Evolutionary conservation across 2,888 invertebrate species (phyloP).

Genomic region (Parnassius smintheus): DNA sequence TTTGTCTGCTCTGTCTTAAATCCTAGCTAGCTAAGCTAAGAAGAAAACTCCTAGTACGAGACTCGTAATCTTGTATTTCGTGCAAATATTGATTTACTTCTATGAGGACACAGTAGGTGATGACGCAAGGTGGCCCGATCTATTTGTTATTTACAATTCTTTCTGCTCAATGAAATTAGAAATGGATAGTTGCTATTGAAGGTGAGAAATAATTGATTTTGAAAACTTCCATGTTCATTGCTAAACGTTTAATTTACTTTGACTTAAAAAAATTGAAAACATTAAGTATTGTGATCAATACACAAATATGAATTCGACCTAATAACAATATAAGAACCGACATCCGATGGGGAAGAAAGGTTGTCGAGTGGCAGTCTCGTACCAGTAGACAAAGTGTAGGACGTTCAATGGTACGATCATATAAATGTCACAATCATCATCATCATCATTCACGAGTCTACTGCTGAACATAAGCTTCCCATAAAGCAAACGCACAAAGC

Average conservation of each 20-base stretch:
- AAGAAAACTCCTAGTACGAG: no score
- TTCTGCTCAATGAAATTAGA: slow-evolving; percentile 7
- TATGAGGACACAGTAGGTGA: slow-evolving; percentile 12
- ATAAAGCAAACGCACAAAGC: no score
- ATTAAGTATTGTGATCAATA: neutral
- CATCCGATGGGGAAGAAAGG: no score
- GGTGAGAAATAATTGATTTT: slow-evolving; percentile 12
- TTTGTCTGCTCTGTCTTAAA: slow-evolving; percentile 40
- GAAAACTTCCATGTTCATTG: slow-evolving; percentile 8
- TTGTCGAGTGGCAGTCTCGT: no score
- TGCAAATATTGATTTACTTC: slow-evolving; percentile 36
- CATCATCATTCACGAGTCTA: no score
- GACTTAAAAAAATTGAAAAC: slow-evolving; percentile 12
- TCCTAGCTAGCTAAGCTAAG: no score
- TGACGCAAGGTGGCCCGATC: slow-evolving; percentile 8
- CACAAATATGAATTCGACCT: no score
- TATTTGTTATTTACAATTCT: slow-evolving; percentile 18
- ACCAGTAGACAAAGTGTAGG: no score
- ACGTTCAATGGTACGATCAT: no score
- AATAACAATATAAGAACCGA: no score
- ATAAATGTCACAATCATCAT: no score
- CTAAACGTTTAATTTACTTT: slow-evolving; percentile 2
- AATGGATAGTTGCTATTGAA: slow-evolving; percentile 8
- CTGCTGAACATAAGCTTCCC: no score
- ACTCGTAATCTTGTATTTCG: slow-evolving; percentile 39